Percentiles rank a stretch among this genome's conserved stretches.
Evolutionary conservation across 2,888 invertebrate species (phyloP).

Genomic region (Atethmia centrago): DNA sequence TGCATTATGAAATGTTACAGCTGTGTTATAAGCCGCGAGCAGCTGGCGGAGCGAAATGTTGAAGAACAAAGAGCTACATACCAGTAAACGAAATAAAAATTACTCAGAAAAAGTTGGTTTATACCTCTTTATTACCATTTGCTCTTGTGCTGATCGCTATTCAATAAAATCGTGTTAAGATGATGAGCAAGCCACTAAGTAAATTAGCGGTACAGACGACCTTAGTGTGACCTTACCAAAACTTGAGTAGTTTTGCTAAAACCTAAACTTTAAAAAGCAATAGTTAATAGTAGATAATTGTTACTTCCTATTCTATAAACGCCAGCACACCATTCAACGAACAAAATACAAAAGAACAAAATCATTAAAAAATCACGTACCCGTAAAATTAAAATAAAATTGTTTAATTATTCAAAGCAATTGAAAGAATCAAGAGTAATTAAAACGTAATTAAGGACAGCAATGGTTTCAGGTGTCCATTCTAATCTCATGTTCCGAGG

Average conservation of each 20-base stretch:
- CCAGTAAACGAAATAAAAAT: conserved; percentile 12
- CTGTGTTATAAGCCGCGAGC: conserved; percentile 37
- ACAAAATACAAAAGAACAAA: conserved; percentile 2
- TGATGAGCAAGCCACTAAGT: not conserved
- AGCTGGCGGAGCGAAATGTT: conserved; percentile 19
- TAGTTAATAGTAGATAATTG: not conserved
- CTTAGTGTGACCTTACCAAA: no score
- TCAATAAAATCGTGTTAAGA: no score
- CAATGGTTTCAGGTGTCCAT: conserved; percentile 80
- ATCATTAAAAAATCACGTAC: conserved; percentile 32
- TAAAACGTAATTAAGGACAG: conserved; percentile 79
- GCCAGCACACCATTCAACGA: not conserved
- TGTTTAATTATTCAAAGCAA: conserved; percentile 65
- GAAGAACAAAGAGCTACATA: conserved; percentile 16
- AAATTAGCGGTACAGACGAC: not conserved
- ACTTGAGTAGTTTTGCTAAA: not conserved
- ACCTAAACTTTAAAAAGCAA: not conserved
- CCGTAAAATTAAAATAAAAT: conserved; percentile 47
- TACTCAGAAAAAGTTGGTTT: not conserved
- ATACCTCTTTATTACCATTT: no score
- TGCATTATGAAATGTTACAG: conserved; percentile 45
- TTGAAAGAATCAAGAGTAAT: conserved; percentile 75
- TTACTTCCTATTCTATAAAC: not conserved
- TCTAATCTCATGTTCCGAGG: conserved; percentile 76
- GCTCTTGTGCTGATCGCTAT: not conserved